These are phyloP conservation scores for Eufriesea mexicana DNA, from an alignment of 1,140 invertebrate genomes.

Conservation along the genomic window DNA sequence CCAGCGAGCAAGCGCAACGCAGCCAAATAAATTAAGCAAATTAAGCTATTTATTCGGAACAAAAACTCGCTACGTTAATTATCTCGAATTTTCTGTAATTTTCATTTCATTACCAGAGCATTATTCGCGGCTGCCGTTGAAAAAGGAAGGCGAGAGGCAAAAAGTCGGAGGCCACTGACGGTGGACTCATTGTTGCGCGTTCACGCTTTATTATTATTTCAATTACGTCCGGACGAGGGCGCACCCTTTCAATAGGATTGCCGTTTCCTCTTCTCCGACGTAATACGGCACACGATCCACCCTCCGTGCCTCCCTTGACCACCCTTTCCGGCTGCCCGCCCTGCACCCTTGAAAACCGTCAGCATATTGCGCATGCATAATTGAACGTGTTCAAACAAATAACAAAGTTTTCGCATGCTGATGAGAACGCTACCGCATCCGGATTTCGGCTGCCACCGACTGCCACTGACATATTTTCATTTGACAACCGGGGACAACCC, in stretches of 20 bases:
- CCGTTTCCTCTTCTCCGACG: conserved; percentile 50
- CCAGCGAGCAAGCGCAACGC: too few relatives aligned
- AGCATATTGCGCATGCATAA: conserved; percentile 82
- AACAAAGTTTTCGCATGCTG: conserved; percentile 82
- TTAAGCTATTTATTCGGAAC: too few relatives aligned
- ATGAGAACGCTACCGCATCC: conserved; percentile 72
- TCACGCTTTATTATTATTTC: conserved; percentile 78
- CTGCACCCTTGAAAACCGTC: conserved; percentile 63
- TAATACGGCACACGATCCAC: conserved; percentile 28
- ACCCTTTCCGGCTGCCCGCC: conserved; percentile 2
- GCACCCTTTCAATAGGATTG: conserved; percentile 55
- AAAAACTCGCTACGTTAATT: too few relatives aligned
- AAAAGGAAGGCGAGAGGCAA: neutral
- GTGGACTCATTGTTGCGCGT: conserved; percentile 68
- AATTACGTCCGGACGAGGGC: conserved; percentile 67
- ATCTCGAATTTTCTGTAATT: too few relatives aligned
- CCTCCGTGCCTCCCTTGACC: conserved; percentile 13
- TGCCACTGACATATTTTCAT: conserved; percentile 80
- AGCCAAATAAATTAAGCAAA: too few relatives aligned
- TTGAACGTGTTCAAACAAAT: conserved; percentile 81
- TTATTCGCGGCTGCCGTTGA: too few relatives aligned
- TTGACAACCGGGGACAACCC: conserved; percentile 63
- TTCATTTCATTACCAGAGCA: too few relatives aligned
- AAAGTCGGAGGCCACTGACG: conserved; percentile 46
- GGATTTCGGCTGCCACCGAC: conserved; percentile 75